These are phyloP conservation scores for Saccopteryx leptura DNA, from an alignment of 2,113 vertebrate genomes.

Conservation along the genomic window DNA sequence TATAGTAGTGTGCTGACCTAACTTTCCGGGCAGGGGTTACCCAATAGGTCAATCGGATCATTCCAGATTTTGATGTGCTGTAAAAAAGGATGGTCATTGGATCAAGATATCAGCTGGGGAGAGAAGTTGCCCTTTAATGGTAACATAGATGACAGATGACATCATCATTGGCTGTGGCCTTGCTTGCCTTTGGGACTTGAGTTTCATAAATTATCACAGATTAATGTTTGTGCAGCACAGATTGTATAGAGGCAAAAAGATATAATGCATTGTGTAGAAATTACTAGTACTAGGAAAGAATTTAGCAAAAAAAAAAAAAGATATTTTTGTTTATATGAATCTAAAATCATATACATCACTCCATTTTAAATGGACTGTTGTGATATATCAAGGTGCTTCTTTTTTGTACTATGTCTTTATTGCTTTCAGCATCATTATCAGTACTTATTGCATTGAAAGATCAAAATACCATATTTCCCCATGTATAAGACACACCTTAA, in stretches of 20 bases:
- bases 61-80: conserved; percentile 64
- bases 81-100: conserved; percentile 55
- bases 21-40: conserved; percentile 72
- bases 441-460: not conserved
- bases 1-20: conserved; percentile 52
- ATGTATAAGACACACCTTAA: too few species aligned
- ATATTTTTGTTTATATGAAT: not conserved
- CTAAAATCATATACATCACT: not conserved
- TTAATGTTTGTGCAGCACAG: conserved; percentile 59
- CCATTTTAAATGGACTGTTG: not conserved
- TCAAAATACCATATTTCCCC: not conserved
- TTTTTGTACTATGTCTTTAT: not conserved
- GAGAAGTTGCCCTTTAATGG: conserved; percentile 49
- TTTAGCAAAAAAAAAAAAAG: not conserved
- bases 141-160: conserved; percentile 64
- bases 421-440: not conserved
- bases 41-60: conserved; percentile 67
- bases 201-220: conserved; percentile 74
- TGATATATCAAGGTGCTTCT: not conserved
- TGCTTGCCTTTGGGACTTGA: not conserved
- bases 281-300: conserved; percentile 43
- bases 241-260: conserved; percentile 37
- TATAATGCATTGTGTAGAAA: not conserved
- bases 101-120: conserved; percentile 24
- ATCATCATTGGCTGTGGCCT: conserved; percentile 45